Evolutionary conservation across 2,113 vertebrate species (phyloP).

Genomic region (Glaucomys volans): DNA sequence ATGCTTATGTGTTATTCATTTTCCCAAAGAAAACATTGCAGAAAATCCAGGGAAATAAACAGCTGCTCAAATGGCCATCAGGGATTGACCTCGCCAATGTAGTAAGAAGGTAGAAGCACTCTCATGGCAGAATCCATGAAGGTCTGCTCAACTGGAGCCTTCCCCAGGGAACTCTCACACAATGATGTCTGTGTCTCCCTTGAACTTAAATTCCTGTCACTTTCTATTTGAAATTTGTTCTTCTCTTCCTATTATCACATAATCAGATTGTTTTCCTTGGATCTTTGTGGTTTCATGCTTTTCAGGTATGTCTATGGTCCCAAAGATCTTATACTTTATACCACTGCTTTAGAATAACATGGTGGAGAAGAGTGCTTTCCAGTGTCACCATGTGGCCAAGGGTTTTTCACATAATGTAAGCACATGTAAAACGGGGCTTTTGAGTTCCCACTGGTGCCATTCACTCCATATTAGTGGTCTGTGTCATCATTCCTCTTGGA

Average conservation of each 20-base stretch:
- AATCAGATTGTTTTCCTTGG: background rate
- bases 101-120: background rate
- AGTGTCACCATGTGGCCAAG: background rate
- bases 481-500: background rate
- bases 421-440: background rate
- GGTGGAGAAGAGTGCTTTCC: background rate
- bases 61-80: background rate
- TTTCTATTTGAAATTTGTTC: background rate
- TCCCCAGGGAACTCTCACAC: background rate
- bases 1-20: background rate
- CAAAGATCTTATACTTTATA: background rate
- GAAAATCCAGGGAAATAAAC: background rate
- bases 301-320: background rate
- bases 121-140: background rate
- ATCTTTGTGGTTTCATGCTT: background rate
- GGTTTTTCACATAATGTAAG: background rate
- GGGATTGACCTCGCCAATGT: background rate
- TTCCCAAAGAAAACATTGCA: background rate
- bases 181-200: background rate
- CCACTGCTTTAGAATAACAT: background rate
- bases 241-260: background rate
- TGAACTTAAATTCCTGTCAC: background rate
- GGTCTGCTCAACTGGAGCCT: background rate
- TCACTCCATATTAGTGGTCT: background rate
- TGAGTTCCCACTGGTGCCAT: background rate